Evolutionary conservation across 1,140 invertebrate genomes (phyloP).

Genomic region (Muscidifurax raptorellus): DNA sequence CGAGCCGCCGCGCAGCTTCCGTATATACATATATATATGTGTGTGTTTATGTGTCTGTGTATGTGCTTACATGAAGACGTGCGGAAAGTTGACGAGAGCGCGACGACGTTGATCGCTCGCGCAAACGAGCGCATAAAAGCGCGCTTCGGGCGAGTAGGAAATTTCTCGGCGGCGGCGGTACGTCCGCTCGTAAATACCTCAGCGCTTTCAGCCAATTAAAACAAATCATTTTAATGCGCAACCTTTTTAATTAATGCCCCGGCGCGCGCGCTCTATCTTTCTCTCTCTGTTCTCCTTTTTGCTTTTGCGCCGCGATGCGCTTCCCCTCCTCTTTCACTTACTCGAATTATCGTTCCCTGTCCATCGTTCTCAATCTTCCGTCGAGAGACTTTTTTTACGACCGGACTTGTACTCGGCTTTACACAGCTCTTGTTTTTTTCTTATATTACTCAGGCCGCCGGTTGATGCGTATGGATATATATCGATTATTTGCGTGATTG

Average conservation of each 20-base stretch:
- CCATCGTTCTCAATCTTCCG: constrained; percentile 47
- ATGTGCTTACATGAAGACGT: constrained; percentile 32
- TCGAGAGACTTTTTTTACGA: constrained; percentile 26
- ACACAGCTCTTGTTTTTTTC: not conserved
- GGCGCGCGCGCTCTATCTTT: constrained; percentile 67
- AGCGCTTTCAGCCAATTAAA: constrained; percentile 75
- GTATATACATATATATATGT: not conserved
- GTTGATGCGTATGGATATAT: too few species aligned
- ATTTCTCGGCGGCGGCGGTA: not conserved
- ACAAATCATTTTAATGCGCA: constrained; percentile 77
- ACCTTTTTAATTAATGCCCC: constrained; percentile 76
- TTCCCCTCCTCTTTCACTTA: constrained; percentile 49
- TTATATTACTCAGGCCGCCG: not conserved
- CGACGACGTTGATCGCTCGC: constrained; percentile 37
- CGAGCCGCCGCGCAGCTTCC: not conserved
- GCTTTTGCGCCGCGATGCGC: not conserved
- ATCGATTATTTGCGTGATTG: too few species aligned
- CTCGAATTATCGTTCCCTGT: constrained; percentile 63
- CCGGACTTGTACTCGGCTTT: not conserved
- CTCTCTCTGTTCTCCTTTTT: constrained; percentile 56
- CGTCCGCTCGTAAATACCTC: constrained; percentile 73
- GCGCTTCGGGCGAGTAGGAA: constrained; percentile 9
- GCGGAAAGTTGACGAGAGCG: constrained; percentile 33
- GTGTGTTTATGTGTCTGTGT: not conserved
- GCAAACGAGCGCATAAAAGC: constrained; percentile 46